Conservation (phyloP, 2,113 vertebrate genomes). For the Elaphurus davidianus region DNA sequence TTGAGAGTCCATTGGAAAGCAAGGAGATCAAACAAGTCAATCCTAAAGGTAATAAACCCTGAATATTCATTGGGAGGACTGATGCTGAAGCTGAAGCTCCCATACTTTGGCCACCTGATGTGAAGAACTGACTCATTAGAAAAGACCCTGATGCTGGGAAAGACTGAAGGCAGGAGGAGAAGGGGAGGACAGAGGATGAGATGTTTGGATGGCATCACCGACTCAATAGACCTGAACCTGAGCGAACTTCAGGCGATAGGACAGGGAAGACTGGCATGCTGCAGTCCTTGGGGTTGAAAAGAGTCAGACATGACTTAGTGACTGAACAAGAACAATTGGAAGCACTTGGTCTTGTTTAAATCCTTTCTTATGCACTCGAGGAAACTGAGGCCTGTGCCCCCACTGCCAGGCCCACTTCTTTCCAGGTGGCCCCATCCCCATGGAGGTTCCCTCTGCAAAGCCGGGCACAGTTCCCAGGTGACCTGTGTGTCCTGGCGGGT, state of each 20-base stretch:
- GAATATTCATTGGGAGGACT: not conserved
- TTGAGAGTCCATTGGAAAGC: not conserved
- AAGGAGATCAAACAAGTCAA: not conserved
- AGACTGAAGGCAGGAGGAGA: not conserved
- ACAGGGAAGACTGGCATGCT: not conserved
- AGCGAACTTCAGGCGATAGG: accelerated
- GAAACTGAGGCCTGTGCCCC: not conserved
- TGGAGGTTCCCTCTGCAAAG: not conserved
- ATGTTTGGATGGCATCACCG: not conserved
- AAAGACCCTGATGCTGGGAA: not conserved
- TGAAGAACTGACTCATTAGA: not conserved
- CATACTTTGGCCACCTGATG: not conserved
- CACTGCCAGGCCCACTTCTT: too few relatives aligned
- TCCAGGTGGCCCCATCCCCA: not conserved
- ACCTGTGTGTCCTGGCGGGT: not conserved
- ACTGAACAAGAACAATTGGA: not conserved
- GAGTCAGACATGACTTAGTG: not conserved
- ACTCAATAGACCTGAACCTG: not conserved
- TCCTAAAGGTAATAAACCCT: not conserved
- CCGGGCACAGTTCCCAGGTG: not conserved
- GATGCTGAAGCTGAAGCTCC: not conserved
- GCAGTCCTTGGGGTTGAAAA: not conserved
- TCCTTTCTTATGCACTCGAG: not conserved
- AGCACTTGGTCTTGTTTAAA: not conserved
- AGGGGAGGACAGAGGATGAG: not conserved